A percentile compares a stretch with the other conserved stretches of the same genome.
These are phyloP conservation scores for Thecocarcelia acutangulata DNA, from an alignment of 2,888 invertebrate genomes.

Conservation along the genomic window DNA sequence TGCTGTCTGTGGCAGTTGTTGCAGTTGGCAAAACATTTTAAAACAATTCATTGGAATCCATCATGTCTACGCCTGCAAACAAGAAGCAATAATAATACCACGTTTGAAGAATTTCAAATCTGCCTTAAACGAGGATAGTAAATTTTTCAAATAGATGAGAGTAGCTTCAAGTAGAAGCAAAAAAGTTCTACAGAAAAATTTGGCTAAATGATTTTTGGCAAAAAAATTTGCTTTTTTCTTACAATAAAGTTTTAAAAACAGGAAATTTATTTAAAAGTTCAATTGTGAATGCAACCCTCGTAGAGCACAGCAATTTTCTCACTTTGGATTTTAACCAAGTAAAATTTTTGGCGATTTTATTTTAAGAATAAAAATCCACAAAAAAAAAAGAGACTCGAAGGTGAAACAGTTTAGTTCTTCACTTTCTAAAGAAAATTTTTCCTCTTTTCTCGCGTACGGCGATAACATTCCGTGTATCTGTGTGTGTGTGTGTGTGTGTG, in stretches of 20 bases:
- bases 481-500: background rate
- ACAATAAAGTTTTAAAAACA: background rate
- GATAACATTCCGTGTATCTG: background rate
- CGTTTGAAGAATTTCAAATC: conserved; percentile 8
- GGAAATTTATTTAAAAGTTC: background rate
- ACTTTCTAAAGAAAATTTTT: conserved; percentile 25
- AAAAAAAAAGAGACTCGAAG: conserved; percentile 68
- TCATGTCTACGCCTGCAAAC: conserved; percentile 62
- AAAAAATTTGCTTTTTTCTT: background rate
- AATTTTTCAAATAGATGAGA: background rate
- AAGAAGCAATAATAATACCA: conserved; percentile 32
- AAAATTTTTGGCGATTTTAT: conserved; percentile 40
- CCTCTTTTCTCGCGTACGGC: conserved; percentile 12
- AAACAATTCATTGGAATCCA: conserved; percentile 63
- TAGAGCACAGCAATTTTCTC: conserved; percentile 29
- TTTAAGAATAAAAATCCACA: background rate
- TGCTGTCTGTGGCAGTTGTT: conserved; percentile 24
- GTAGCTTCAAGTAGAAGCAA: background rate
- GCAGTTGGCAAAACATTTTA: conserved; percentile 49
- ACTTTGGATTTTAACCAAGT: conserved; percentile 43
- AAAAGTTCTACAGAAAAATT: background rate
- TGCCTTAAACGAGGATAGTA: conserved; percentile 23
- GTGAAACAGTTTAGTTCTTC: conserved; percentile 71
- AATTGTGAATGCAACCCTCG: conserved; percentile 20
- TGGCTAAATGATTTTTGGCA: background rate